A percentile compares a stretch with the other conserved stretches of the same genome.
These are phyloP conservation scores for Leptinotarsa texana DNA, from an alignment of 1,140 invertebrate genomes.

Conservation along the genomic window DNA sequence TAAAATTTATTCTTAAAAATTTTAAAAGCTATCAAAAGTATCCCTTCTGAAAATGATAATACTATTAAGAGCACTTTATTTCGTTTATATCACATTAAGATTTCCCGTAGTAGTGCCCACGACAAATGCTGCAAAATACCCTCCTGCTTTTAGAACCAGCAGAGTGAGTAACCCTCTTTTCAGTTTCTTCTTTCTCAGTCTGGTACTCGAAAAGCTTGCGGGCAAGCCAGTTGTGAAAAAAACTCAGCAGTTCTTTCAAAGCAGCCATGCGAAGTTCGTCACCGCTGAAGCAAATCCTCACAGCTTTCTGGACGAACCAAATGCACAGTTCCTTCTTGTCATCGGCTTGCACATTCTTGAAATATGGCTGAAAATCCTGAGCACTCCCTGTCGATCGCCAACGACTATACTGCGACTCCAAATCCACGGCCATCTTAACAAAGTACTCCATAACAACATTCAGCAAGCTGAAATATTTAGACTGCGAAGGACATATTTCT, in stretches of 20 bases:
- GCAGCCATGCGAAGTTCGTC: not conserved
- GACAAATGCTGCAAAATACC: not conserved
- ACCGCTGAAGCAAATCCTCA: slow-evolving; percentile 30
- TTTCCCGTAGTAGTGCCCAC: not conserved
- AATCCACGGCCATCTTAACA: slow-evolving; percentile 22
- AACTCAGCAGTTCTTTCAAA: slow-evolving; percentile 25
- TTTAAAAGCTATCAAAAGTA: not conserved
- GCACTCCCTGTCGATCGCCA: slow-evolving; percentile 28
- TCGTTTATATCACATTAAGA: not conserved
- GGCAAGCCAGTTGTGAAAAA: slow-evolving; percentile 32
- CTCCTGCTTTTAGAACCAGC: not conserved
- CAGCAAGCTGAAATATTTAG: slow-evolving; percentile 25
- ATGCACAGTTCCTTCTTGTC: slow-evolving; percentile 25
- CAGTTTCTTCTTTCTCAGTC: slow-evolving; percentile 1
- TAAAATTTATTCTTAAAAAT: too few species aligned
- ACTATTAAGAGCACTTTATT: not conserved
- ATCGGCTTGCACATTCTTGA: slow-evolving; percentile 20
- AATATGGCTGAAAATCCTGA: slow-evolving; percentile 27
- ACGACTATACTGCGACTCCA: slow-evolving; percentile 30
- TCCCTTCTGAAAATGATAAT: not conserved
- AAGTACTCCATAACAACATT: slow-evolving; percentile 33
- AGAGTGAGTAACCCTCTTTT: not conserved
- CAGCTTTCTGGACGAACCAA: slow-evolving; percentile 31
- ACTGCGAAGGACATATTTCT: slow-evolving; percentile 27
- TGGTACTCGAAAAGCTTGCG: slow-evolving; percentile 25